Evolutionary conservation across 2,797 vertebrate genomes (phyloP).

Genomic region (Tokudaia muenninki): DNA sequence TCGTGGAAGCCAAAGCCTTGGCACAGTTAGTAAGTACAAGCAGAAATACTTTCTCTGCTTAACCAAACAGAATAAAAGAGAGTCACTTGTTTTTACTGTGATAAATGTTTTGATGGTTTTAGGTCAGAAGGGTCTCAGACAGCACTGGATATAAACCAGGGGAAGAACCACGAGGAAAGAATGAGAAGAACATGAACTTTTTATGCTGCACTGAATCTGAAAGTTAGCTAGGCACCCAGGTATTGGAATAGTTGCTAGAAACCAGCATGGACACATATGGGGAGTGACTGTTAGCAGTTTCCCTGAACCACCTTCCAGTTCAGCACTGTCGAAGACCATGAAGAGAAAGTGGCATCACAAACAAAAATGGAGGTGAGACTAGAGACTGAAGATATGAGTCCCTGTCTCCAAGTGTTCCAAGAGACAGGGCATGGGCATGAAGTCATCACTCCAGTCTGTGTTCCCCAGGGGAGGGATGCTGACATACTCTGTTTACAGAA

Average conservation of each 20-base stretch:
- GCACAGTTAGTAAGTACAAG: background rate
- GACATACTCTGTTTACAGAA: slow-evolving; percentile 20
- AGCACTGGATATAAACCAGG: background rate
- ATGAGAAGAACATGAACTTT: background rate
- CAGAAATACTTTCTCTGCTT: background rate
- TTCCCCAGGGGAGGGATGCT: background rate
- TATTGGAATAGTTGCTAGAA: background rate
- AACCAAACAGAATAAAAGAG: background rate
- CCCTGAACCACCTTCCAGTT: background rate
- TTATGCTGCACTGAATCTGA: background rate
- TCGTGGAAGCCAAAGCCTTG: background rate
- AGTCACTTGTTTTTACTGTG: background rate
- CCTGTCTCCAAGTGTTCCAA: background rate
- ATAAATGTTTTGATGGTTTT: background rate
- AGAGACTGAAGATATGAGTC: background rate
- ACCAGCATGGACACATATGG: no score
- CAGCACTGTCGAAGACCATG: background rate
- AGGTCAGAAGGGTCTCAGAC: background rate
- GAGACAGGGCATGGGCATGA: background rate
- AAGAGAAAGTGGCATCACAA: background rate
- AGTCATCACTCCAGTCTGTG: background rate
- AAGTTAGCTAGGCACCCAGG: background rate
- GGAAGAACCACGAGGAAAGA: background rate
- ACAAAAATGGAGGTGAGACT: background rate
- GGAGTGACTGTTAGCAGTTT: background rate